Conservation (phyloP, 2,797 vertebrate species). For the Aythya fuligula region DNA sequence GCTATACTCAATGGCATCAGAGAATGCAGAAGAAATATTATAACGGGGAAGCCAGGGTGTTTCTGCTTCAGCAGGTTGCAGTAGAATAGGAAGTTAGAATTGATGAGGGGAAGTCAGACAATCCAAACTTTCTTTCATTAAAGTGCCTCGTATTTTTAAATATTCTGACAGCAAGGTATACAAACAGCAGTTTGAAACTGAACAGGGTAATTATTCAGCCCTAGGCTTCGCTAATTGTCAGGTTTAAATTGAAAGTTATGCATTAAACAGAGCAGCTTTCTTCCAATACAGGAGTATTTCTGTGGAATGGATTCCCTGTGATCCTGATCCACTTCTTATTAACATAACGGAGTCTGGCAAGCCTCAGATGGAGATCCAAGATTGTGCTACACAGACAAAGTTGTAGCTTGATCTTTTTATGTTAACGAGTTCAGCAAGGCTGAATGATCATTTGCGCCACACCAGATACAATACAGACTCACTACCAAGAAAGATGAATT, state of each 20-base stretch:
- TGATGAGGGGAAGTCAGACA: background rate
- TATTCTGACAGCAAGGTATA: background rate
- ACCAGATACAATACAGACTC: background rate
- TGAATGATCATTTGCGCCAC: background rate
- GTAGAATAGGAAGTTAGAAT: background rate
- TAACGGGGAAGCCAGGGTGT: background rate
- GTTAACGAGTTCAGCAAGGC: background rate
- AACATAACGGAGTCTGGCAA: background rate
- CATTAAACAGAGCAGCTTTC: background rate
- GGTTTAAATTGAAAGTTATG: conserved; percentile 34
- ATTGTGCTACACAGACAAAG: background rate
- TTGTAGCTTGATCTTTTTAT: background rate
- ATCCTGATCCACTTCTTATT: background rate
- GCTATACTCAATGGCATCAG: background rate
- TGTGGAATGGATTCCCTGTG: background rate
- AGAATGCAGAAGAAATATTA: background rate
- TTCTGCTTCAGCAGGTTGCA: background rate
- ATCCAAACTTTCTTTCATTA: background rate
- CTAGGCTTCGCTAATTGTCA: conserved; percentile 2
- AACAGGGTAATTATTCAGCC: background rate
- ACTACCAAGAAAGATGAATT: background rate
- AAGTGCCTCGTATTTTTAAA: background rate
- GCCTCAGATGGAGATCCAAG: background rate
- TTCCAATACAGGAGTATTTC: background rate
- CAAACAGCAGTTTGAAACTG: background rate